Base-by-base conservation (phyloP, 2,113 vertebrate genomes). In the Romanogobio albipinnatus region DNA sequence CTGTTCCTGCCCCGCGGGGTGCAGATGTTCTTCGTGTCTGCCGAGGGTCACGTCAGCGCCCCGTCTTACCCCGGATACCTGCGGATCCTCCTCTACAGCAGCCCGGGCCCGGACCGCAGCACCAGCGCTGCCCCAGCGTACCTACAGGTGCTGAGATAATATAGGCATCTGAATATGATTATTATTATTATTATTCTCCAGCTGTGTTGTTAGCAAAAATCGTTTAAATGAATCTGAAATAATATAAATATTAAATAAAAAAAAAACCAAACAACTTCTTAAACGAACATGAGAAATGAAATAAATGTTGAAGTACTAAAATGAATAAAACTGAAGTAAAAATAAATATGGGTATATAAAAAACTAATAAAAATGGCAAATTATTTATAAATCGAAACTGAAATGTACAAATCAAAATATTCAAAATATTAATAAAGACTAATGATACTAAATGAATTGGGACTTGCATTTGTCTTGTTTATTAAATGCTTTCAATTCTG, bases 11-110 rank as follows among this genome's bases (percentile, higher is more conserved):
- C 96, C 7, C 93, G 92, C 0, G 98, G 98, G 61, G 98, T 98
- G 24, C 98, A 99, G 91, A 95, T 99, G 85, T 99, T 99, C 90
- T 99, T 97, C 70, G 97, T 99, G 83, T 94, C 95, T 79, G 95
- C 96, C 15, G 93, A 94, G 0, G 97, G 98, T 51, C 95, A 96
- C 78, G 98, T 99, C 87, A 98, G 96, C 87, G 95, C 98, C 76
- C 96, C 98, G 19, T 98, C 96, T 0, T 94, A 96, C 81, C 97
- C 98, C 3, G 97, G 98, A 0, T 98, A 95, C 87, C 96, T 99
- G 3, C 95, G 97, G 61, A 95, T 99, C 1, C 91, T 97, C 81
- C 87, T 92, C 24, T 95, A 95, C 83, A 90, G 94, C 88, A 93
- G 92, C 83, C 92, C 93, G 47, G 87, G 91, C 5, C 91, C 89